These are phyloP conservation scores for Drosophila erecta DNA, from an alignment of 1,140 invertebrate genomes.

Conservation along the genomic window DNA sequence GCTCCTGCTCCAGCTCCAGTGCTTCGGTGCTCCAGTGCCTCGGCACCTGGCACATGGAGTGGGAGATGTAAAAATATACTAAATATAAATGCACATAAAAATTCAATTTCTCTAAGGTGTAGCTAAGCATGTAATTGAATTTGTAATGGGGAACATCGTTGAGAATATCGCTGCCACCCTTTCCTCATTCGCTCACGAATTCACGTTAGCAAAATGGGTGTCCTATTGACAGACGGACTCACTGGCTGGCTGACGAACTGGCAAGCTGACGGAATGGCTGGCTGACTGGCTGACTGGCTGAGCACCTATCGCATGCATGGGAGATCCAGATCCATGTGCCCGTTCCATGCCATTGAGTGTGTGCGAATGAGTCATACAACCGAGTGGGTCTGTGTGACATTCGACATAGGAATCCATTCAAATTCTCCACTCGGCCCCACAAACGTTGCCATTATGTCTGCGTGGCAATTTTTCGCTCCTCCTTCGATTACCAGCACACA, in stretches of 20 bases:
- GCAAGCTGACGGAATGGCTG: conserved; percentile 6
- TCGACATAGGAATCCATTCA: conserved; percentile 46
- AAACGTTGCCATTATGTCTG: conserved; percentile 39
- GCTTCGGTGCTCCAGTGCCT: neutral
- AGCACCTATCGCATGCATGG: conserved; percentile 29
- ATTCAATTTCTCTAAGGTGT: conserved; percentile 83
- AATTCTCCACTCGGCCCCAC: conserved; percentile 10
- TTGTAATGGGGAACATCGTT: conserved; percentile 82
- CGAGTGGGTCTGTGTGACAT: conserved; percentile 56
- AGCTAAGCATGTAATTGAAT: conserved; percentile 83
- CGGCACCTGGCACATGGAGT: conserved; percentile 17
- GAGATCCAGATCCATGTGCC: neutral
- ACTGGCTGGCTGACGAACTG: conserved; percentile 26
- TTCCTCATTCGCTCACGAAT: conserved; percentile 46
- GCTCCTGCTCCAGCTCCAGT: neutral
- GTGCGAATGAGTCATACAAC: conserved; percentile 66
- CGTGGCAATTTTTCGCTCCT: conserved; percentile 35
- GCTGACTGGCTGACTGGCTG: conserved; percentile 1
- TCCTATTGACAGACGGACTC: conserved; percentile 40
- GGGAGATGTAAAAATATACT: conserved; percentile 73
- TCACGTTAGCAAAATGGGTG: conserved; percentile 59
- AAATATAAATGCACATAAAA: conserved; percentile 83
- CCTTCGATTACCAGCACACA: conserved; percentile 17
- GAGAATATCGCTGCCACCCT: conserved; percentile 35
- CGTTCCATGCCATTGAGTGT: conserved; percentile 8